phyloP scores from a whole-genome alignment of 2,113 vertebrate genomes.

The Pseudopipra pipra region DNA sequence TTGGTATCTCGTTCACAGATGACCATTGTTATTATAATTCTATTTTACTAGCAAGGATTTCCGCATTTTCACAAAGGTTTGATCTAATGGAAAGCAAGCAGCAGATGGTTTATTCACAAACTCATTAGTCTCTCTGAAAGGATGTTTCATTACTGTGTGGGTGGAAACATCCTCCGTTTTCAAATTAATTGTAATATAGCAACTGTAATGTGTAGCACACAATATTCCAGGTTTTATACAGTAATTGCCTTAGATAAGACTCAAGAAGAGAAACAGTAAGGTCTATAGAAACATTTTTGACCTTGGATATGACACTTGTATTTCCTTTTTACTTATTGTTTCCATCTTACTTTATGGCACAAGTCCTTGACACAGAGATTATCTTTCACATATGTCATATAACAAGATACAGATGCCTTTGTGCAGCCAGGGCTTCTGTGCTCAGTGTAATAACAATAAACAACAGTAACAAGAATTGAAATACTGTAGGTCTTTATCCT shows the following conservation, averaged over 20 bases:
- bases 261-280: background rate
- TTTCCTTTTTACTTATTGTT: background rate
- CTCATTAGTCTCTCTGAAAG: conserved; percentile 11
- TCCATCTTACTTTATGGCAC: background rate
- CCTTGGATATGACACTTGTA: background rate
- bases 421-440: background rate
- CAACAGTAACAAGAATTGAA: background rate
- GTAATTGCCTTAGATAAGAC: background rate
- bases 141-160: background rate
- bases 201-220: background rate
- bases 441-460: background rate
- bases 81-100: conserved; percentile 21
- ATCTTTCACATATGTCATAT: background rate
- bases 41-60: background rate
- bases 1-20: background rate
- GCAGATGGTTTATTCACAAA: background rate
- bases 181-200: background rate
- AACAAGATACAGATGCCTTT: background rate
- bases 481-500: background rate
- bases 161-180: background rate
- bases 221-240: background rate
- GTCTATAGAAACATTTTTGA: background rate
- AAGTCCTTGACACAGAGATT: background rate
- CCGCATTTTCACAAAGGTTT: background rate
- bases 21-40: background rate